Evolutionary conservation across 2,797 vertebrate genomes (phyloP), one percentile per base, ranked within the genome.

Genomic region (Chrosomus eos): DNA sequence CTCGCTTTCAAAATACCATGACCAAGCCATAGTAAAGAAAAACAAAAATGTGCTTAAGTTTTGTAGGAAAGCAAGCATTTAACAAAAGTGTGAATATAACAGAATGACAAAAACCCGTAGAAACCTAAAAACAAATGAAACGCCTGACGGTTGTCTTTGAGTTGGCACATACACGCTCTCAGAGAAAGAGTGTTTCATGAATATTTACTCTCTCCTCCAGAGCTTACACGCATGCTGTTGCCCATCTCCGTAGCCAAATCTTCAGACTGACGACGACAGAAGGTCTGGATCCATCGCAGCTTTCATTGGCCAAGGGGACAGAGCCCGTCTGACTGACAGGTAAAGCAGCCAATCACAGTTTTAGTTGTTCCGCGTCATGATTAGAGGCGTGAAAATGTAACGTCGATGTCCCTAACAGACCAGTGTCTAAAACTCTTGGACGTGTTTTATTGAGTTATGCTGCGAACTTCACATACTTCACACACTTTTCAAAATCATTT

Each of bases 121-220:
- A 77, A 33, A 68, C n/a, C 23, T 4, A 43, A n/a, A 67, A 58
- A 73, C 14, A 36, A 84, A 58, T 18, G 4, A 38, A 55, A 26
- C 7, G 28, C 36, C 45, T 66, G 58, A 58, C 3, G 5, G 40
- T 28, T 68, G 21, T 64, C 19, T 40, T 36, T 79, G 45, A 55
- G 23, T 33, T 64, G 81, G 28, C 58, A 73, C 58, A 83, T 75
- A 5, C 16, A 14, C 31, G 38, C 31, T 36, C 81, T 67, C 58
- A 14, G 33, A 70, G 33, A 16, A 86, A 80, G 58, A 84, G 58
- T 26, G 48, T 80, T 58, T 70, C 55, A 82, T 88, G 75, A 72
- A 21, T 90, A 70, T 88, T 90, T 88, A 89, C 80, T 66, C 75
- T 38, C 64, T 26, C 45, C 80, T 45, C 55, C 45, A 58, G 60